Evolutionary conservation across 1,140 invertebrate genomes (phyloP), one percentile per base, ranked within the genome.

Genomic region (Bacillus rossius): DNA sequence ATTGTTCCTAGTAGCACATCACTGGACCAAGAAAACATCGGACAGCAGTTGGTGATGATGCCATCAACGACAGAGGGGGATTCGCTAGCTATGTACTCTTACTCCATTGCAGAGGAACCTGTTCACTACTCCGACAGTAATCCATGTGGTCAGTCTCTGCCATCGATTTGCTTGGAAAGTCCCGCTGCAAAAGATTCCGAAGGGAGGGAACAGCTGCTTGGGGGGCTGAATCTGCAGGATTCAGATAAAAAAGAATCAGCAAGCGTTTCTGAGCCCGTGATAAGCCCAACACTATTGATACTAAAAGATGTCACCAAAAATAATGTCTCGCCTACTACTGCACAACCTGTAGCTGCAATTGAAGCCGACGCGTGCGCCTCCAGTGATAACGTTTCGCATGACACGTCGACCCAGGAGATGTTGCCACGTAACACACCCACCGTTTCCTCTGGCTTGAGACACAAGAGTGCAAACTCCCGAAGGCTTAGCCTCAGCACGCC

Each of bases 401-500:
- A 34, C 34, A 16, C 25, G n/a, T 3, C 8, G 8, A 26, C 19
- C 16, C 19, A 17, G 3, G 26, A 17, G 14, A 40, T 25, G n/a
- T 43, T 43, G n/a, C n/a, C 41, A 25, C 53, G 53, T 45, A 42
- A 55, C 19, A 55, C 53, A 10, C 53, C 53, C 23, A 40, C 25
- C 10, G 2, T n/a, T 20, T 42, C 38, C 5, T 29, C 22, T 20
- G 14, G 14, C 43, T 34, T 20, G 37, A 34, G 40, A 13, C 38
- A 47, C 17, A 26, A 4, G 26, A 17, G 25, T 26, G 7, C 10
- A 13, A 49, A 49, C 16, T 8, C 45, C 7, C 43, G 43, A 14
- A 61, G 74, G 49, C 57, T 76, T 3, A 77, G 76, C 49, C 55
- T 76, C n/a, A 77, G 75, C 0, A 77, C 76, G 0, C 76, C 76